Conservation (phyloP, 2,888 invertebrate genomes). For the Agrochola litura region DNA sequence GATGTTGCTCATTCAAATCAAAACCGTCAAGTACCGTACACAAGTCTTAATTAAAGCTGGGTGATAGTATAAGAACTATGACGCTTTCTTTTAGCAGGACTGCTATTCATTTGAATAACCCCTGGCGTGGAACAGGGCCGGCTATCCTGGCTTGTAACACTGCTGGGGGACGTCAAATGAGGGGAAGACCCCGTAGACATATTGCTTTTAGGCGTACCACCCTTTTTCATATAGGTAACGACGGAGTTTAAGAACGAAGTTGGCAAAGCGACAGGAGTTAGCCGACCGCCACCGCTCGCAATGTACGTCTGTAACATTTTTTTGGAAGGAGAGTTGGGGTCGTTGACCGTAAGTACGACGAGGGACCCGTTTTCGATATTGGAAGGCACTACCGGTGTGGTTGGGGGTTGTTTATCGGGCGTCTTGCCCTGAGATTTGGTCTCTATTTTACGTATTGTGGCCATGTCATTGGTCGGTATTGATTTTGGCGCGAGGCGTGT, state of each 20-base stretch:
- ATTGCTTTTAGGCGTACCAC: constrained; percentile 76
- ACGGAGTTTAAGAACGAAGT: constrained; percentile 82
- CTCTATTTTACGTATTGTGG: constrained; percentile 61
- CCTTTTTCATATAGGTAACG: constrained; percentile 84
- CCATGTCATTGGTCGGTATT: constrained; percentile 47
- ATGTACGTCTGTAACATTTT: constrained; percentile 87
- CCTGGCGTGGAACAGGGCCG: constrained; percentile 71
- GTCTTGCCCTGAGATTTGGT: constrained; percentile 52
- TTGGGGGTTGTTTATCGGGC: constrained; percentile 55
- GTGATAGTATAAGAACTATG: constrained; percentile 84
- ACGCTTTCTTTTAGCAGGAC: constrained; percentile 78
- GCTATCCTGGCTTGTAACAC: constrained; percentile 78
- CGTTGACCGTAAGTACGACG: constrained; percentile 85
- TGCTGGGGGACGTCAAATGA: constrained; percentile 82
- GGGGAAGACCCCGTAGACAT: constrained; percentile 85
- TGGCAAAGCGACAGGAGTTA: constrained; percentile 83
- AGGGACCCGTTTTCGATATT: constrained; percentile 85
- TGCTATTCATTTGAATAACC: constrained; percentile 73
- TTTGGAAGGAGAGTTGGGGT: constrained; percentile 83
- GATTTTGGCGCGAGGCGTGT: constrained; percentile 29
- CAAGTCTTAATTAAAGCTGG: constrained; percentile 77
- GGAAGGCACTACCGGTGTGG: constrained; percentile 72
- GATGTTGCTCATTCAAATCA: background rate
- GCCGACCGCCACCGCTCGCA: constrained; percentile 78
- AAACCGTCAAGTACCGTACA: constrained; percentile 3